phyloP scores from a whole-genome alignment of 2,888 invertebrate species.

The Epinotia brunnichana region DNA sequence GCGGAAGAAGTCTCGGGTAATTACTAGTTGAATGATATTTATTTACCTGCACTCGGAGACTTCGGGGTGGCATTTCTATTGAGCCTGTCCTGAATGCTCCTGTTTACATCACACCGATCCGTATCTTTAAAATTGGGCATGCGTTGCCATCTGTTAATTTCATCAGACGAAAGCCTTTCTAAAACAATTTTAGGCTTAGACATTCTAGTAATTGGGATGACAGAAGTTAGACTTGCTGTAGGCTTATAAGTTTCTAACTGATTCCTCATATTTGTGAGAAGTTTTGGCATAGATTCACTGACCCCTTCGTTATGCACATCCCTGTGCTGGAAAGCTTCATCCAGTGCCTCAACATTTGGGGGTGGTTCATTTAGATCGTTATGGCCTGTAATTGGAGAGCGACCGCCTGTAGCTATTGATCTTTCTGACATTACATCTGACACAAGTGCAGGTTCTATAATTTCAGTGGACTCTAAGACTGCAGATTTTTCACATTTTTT shows the following conservation, averaged over 20 bases:
- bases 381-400: conserved; percentile 65
- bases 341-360: conserved; percentile 55
- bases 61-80: conserved; percentile 50
- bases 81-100: conserved; percentile 65
- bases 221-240: conserved; percentile 44
- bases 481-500: conserved; percentile 61
- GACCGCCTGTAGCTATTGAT: conserved; percentile 63
- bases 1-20: too few relatives aligned
- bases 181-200: conserved; percentile 47
- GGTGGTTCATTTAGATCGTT: conserved; percentile 65
- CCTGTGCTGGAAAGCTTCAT: conserved; percentile 55
- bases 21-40: conserved; percentile 26
- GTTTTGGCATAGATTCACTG: conserved; percentile 57
- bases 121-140: conserved; percentile 44
- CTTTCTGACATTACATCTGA: conserved; percentile 52
- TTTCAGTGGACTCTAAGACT: conserved; percentile 12
- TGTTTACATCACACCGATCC: conserved; percentile 50
- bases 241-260: neutral
- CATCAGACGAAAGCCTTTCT: conserved; percentile 46
- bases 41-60: conserved; percentile 52
- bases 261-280: conserved; percentile 58
- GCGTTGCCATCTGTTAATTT: conserved; percentile 48
- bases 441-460: conserved; percentile 34
- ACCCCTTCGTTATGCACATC: conserved; percentile 60
- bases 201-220: conserved; percentile 52